A percentile compares a stretch with the other conserved stretches of the same genome.
These are phyloP conservation scores for Drosophila bipectinata DNA, from an alignment of 1,140 invertebrate species.

Conservation along the genomic window DNA sequence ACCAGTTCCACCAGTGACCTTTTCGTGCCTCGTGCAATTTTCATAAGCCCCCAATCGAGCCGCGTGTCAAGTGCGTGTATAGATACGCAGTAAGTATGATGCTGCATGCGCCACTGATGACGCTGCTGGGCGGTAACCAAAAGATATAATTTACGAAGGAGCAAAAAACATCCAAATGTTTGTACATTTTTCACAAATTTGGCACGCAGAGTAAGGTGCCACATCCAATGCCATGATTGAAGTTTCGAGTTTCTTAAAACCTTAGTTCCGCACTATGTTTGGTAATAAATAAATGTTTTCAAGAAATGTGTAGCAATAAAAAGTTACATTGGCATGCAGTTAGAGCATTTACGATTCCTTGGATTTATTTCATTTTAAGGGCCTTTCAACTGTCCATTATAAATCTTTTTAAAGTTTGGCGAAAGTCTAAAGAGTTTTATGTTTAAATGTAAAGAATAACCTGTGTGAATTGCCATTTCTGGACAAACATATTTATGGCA, in stretches of 20 bases:
- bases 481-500: too few relatives aligned
- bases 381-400: too few relatives aligned
- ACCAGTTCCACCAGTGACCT: constrained; percentile 75
- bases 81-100: not conserved
- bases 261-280: not conserved
- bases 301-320: too few relatives aligned
- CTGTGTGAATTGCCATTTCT: too few relatives aligned
- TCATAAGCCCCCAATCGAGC: constrained; percentile 64
- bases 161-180: constrained; percentile 44
- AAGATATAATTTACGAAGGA: constrained; percentile 11
- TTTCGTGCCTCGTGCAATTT: constrained; percentile 65
- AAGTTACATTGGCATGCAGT: too few relatives aligned
- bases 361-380: too few relatives aligned
- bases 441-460: too few relatives aligned
- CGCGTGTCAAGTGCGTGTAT: constrained; percentile 64
- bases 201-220: constrained; percentile 50
- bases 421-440: too few relatives aligned
- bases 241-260: not conserved
- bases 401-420: too few relatives aligned
- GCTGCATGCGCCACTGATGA: constrained; percentile 24
- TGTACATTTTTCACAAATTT: constrained; percentile 39
- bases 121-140: constrained; percentile 18
- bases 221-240: constrained; percentile 22
- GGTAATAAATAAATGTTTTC: not conserved
- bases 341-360: too few relatives aligned